Evolutionary conservation across 2,888 invertebrate species (phyloP), one percentile per base, ranked within the genome.

Genomic region (Chironomus tentans): DNA sequence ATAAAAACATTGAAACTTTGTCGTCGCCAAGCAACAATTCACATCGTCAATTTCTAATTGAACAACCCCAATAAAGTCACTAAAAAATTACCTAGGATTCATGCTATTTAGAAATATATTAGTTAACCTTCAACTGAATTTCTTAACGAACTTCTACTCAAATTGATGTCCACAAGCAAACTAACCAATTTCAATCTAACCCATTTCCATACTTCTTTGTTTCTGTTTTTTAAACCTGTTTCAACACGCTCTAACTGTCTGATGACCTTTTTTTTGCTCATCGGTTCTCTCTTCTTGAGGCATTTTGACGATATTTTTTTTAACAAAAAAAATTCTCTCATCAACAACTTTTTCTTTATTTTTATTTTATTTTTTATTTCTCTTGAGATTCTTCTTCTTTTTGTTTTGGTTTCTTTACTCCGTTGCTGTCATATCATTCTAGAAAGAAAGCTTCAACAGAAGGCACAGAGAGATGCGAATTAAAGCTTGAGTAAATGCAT

Each of bases 241-340:
- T 21, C 12, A 24, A 24, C 21, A 24, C 65, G 15, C 56, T 56
- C 22, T 61, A 74, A 65, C 71, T 71, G 71, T 71, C 71, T 71
- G 56, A 71, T 62, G 74, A 74, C 74, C 74, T 74, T 72, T 72
- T n/a, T n/a, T 56, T 74, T 68, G 28, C 74, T 47, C 74, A 28
- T 48, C 47, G 13, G 21, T 48, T 21, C 70, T 68, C 38, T 68
- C 46, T 68, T 68, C 24, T 28, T 68, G 24, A 46, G 56, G 50
- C 15, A 18, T 56, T 56, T 56, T 15, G 15, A 18, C 18, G 15
- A 18, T 5, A 24, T 18, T 56, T 15, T 15, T 56, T 15, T 56
- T 56, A 56, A 18, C n/a, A 56, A 56, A 56, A 50, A 56, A 56
- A 15, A 5, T 56, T 56, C 18, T 56, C 56, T 56, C 56, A 56